These are phyloP conservation scores for Trachops cirrhosus DNA, from an alignment of 2,797 vertebrate species.

Conservation along the genomic window DNA sequence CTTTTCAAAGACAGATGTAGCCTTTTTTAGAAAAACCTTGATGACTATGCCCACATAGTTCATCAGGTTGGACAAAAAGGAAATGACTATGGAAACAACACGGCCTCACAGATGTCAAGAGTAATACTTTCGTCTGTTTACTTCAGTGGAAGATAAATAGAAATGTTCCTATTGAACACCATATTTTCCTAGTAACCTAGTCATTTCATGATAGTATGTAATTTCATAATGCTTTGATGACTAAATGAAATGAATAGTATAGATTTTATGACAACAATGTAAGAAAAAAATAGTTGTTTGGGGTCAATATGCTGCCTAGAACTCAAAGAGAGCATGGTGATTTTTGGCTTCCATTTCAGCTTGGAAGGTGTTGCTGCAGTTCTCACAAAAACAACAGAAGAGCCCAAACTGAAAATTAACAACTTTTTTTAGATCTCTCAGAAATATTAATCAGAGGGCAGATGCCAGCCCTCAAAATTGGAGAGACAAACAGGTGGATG, in stretches of 20 bases:
- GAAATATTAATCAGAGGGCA: background rate
- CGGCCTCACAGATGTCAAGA: background rate
- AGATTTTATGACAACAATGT: background rate
- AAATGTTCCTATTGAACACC: background rate
- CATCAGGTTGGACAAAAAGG: background rate
- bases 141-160: background rate
- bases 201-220: background rate
- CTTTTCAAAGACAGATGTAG: background rate
- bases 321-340: background rate
- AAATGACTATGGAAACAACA: background rate
- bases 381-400: background rate
- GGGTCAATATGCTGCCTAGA: background rate
- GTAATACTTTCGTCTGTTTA: background rate
- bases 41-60: background rate
- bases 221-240: slow-evolving; percentile 2
- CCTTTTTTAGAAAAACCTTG: background rate
- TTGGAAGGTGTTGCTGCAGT: background rate
- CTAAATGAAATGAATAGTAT: background rate
- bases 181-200: background rate
- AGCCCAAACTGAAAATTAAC: background rate
- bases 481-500: background rate
- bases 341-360: background rate
- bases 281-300: background rate
- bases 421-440: background rate
- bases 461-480: background rate